Conservation (phyloP, 2,113 vertebrate species). For the Columbina picui region DNA sequence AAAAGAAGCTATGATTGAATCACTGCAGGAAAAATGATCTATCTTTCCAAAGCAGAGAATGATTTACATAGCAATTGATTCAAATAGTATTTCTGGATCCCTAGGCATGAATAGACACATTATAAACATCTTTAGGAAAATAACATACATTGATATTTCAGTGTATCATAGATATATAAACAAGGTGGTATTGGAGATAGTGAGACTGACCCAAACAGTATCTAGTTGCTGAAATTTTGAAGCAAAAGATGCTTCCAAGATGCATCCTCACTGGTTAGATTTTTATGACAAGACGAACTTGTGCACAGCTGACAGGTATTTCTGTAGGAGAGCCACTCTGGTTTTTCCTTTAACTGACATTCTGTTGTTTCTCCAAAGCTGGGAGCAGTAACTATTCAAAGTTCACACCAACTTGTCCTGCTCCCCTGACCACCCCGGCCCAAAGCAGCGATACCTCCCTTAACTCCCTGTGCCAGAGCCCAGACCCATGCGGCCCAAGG, state of each 20-base stretch:
- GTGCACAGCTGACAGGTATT: not conserved
- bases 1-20: conserved; percentile 29
- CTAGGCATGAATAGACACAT: not conserved
- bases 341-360: not conserved
- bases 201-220: not conserved
- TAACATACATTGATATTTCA: not conserved
- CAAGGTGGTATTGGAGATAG: not conserved
- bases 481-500: fast-evolving
- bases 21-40: conserved; percentile 42
- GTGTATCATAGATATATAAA: not conserved
- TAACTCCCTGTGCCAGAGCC: not conserved
- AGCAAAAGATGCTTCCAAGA: not conserved
- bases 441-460: not conserved
- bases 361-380: not conserved
- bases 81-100: not conserved
- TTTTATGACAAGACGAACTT: not conserved
- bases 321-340: not conserved
- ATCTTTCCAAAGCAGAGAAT: conserved; percentile 36
- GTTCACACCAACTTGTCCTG: not conserved
- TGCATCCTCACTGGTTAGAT: not conserved
- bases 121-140: not conserved
- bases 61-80: conserved; percentile 40
- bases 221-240: not conserved
- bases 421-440: not conserved
- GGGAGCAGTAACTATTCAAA: not conserved